Evolutionary conservation across 2,888 invertebrate species (phyloP).

Genomic region (Cephus nigrinus): DNA sequence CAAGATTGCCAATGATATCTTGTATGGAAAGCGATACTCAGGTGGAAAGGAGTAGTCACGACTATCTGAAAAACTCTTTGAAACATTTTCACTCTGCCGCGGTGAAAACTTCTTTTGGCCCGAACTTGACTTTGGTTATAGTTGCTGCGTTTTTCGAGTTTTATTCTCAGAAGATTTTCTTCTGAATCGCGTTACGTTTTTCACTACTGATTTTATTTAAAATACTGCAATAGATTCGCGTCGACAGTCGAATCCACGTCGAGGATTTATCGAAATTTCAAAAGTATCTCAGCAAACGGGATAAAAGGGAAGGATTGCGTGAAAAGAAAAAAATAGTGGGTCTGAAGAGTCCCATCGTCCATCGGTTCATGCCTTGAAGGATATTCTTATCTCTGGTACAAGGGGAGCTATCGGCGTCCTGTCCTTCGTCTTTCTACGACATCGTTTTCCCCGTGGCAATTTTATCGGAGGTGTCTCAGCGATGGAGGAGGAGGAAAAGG

Average conservation of each 20-base stretch:
- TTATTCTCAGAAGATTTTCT: slow-evolving; percentile 14
- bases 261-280: background rate
- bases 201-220: background rate
- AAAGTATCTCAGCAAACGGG: background rate
- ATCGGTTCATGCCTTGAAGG: slow-evolving; percentile 16
- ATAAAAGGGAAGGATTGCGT: background rate
- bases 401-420: slow-evolving; percentile 43
- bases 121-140: background rate
- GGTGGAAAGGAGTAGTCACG: slow-evolving; percentile 19
- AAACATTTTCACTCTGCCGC: slow-evolving; percentile 28
- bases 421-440: slow-evolving; percentile 47
- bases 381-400: slow-evolving; percentile 48
- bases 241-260: background rate
- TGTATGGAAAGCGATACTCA: no score
- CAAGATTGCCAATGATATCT: no score
- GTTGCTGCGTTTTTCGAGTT: background rate
- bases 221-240: no score
- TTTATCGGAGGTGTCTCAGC: slow-evolving; percentile 48
- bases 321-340: background rate
- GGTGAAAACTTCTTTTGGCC: background rate
- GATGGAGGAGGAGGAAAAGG: slow-evolving; percentile 29
- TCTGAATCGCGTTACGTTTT: slow-evolving; percentile 1
- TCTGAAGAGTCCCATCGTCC: background rate
- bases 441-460: slow-evolving; percentile 50
- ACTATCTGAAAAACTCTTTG: slow-evolving; percentile 23